Base-by-base conservation (phyloP, 2,113 vertebrate genomes). In the Hucho hucho region DNA sequence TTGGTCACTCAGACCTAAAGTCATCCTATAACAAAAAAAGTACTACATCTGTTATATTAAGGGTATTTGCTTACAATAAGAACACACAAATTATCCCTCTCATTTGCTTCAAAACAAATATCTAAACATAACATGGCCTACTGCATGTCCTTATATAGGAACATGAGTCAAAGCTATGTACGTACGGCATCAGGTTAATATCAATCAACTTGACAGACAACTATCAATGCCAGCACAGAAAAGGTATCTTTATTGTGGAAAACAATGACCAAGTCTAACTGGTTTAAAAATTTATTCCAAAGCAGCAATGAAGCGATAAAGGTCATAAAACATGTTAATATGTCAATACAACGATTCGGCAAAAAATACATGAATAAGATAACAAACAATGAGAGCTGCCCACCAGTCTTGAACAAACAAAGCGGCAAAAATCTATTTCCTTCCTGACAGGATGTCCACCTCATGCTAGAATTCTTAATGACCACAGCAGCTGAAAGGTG, bases 361-460 rank as follows among this genome's bases (percentile, higher is more conserved):
- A 22, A 64, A 56, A 81, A 43, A 43, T 43, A 77, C 82, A 75
- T 65, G 63, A 70, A 76, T 80, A 63, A 68, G 64, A 72, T 56
- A 69, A 5, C 28, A 56, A 68, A 75, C 69, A 72, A 67, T 65
- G 46, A 29, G 73, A 69, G 79, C 79, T 24, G 28, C 69, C 28
- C 75, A 70, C 85, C 12, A 13, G 69, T 69, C 73, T 77, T 75
- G 67, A 81, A 80, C 66, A 87, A 88, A 86, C 74, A 87, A 84
- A 77, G 63, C 22, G 70, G 3, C 72, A 37, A 20, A 85, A 86
- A 85, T 83, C 76, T 74, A 88, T 87, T 86, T 89, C 85, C 79
- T 86, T 81, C 80, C 77, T 67, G 53, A 80, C 80, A 87, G 80
- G 81, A 88, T 79, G 77, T 86, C 85, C 87, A 83, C 74, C 56